Base-by-base conservation (phyloP, 2,797 vertebrate species). In the Hylomyscus alleni region DNA sequence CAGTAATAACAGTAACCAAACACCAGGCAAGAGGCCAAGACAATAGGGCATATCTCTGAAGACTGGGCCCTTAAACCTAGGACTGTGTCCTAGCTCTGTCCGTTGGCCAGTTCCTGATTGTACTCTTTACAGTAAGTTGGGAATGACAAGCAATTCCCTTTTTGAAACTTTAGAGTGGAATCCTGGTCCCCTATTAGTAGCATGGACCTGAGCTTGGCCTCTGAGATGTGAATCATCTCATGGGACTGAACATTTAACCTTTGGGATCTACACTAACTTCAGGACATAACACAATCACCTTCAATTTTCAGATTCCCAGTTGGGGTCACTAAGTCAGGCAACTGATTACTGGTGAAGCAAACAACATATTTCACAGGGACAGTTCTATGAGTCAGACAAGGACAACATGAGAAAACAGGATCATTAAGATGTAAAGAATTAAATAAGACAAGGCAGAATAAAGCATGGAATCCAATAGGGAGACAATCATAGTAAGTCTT, bases 61-160 rank as follows among this genome's bases (percentile, higher is more conserved):
- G 0, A 9, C 50, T 6, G n/a, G 29, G 34, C 31, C 9, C 9
- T 11, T 44, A 44, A 11, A 56, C 6, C 10, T 7, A 5, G 50
- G 13, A n/a, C 73, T n/a, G 50, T 86, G 52, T 10, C 31, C 73
- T 72, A 6, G 3, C 15, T n/a, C 58, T 47, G 11, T 76, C 47
- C 29, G 67, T 67, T 76, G 44, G 37, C 19, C 7, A 44, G 10
- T 29, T 47, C 26, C 34, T 52, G 40, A 17, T 1, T 52, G 6
- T 77, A 3, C 9, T 8, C n/a, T 40, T 84, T 77, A 58, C 10
- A 50, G 31, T 47, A 56, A n/a, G 26, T 47, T 69, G 37, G 37
- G 65, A 54, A 40, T 75, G 47, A n/a, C 47, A 77, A 56, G 14
- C 17, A 4, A 67, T 65, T 26, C 40, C 14, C 37, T 84, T 52